phyloP scores from a whole-genome alignment of 2,797 vertebrate species.

The Leptatherina wallacei region DNA sequence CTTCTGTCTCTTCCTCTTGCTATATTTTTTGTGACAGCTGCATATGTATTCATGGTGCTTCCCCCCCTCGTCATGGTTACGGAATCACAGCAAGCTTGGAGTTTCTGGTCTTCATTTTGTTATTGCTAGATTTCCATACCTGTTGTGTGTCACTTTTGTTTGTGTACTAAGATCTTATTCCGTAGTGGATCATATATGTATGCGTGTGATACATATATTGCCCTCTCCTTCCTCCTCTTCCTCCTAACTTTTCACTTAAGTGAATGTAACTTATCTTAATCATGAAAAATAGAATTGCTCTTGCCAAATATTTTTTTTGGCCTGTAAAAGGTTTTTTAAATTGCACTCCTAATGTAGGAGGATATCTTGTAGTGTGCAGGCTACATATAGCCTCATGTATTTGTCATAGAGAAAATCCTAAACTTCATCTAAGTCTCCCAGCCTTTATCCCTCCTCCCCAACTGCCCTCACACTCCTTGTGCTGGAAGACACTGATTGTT shows the following conservation, averaged over 20 bases:
- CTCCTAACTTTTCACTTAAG: constrained; percentile 69
- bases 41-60: constrained; percentile 85
- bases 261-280: constrained; percentile 69
- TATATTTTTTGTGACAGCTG: constrained; percentile 78
- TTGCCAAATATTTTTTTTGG: constrained; percentile 42
- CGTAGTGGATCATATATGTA: constrained; percentile 84
- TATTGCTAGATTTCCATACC: constrained; percentile 84
- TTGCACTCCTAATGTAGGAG: constrained; percentile 47
- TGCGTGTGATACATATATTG: constrained; percentile 83
- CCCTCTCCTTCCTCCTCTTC: constrained; percentile 68
- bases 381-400: constrained; percentile 62
- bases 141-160: constrained; percentile 87
- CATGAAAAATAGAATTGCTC: constrained; percentile 45
- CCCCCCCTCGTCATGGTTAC: constrained; percentile 93
- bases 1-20: constrained; percentile 69
- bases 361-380: constrained; percentile 55
- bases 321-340: constrained; percentile 42
- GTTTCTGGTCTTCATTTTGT: constrained; percentile 85
- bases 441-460: constrained; percentile 45
- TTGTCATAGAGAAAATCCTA: constrained; percentile 57
- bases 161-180: constrained; percentile 88
- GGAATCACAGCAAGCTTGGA: constrained; percentile 94
- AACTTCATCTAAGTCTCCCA: constrained; percentile 56
- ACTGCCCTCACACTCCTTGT: constrained; percentile 66
- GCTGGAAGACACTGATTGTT: constrained; percentile 81